Conservation (phyloP, 2,888 invertebrate species). For the Drosophila melanosoma region DNA sequence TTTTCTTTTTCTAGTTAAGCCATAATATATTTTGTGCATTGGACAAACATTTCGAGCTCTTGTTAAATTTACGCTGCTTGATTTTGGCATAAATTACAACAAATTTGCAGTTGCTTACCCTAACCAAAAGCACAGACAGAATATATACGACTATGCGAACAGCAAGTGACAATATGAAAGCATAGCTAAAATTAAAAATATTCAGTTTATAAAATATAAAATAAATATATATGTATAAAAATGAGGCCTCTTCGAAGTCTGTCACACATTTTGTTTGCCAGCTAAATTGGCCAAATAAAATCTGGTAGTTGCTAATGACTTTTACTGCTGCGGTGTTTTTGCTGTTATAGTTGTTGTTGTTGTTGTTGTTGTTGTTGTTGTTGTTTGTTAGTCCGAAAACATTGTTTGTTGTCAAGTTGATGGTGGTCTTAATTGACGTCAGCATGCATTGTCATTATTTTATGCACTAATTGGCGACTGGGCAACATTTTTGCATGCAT, state of each 20-base stretch:
- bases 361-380: slow-evolving; percentile 17
- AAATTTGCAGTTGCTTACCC: slow-evolving; percentile 27
- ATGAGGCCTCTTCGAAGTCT: background rate
- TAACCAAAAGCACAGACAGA: background rate
- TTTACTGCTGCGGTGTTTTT: slow-evolving; percentile 33
- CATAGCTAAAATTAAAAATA: background rate
- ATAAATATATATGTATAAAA: background rate
- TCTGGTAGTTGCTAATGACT: slow-evolving; percentile 52
- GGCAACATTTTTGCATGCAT: slow-evolving; percentile 23
- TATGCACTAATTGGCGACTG: slow-evolving; percentile 51
- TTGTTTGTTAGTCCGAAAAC: slow-evolving; percentile 22
- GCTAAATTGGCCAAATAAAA: slow-evolving; percentile 60
- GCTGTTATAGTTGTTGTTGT: slow-evolving; percentile 17
- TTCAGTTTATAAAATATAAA: background rate
- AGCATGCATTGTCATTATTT: slow-evolving; percentile 57
- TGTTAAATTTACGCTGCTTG: slow-evolving; percentile 44
- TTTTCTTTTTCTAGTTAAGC: slow-evolving; percentile 25
- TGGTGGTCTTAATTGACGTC: slow-evolving; percentile 58
- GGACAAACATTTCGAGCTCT: slow-evolving; percentile 42
- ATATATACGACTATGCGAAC: slow-evolving; percentile 1
- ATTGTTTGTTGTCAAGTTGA: slow-evolving; percentile 46
- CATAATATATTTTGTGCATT: slow-evolving; percentile 36
- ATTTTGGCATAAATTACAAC: slow-evolving; percentile 54
- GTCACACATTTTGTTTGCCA: slow-evolving; percentile 5
- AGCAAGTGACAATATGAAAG: background rate